phyloP scores from a whole-genome alignment of 2,797 vertebrate genomes.

The Centropyge bicolor region DNA sequence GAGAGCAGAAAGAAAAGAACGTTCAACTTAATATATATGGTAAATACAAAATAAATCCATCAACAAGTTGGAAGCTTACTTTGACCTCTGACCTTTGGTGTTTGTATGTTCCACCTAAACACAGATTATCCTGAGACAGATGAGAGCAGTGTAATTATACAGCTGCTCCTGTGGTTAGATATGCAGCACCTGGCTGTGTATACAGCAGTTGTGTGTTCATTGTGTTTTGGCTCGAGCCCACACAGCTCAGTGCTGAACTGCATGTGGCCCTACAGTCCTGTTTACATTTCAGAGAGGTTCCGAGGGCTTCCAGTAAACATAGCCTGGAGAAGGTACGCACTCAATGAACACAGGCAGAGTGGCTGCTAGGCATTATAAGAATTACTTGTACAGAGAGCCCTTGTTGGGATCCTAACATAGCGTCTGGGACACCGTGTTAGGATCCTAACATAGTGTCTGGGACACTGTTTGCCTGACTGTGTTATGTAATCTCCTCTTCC shows the following conservation, averaged over 20 bases:
- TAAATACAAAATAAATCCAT: constrained; percentile 22
- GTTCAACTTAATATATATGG: background rate
- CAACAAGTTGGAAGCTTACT: constrained; percentile 16
- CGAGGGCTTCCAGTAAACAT: constrained; percentile 72
- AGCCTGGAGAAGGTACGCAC: constrained; percentile 64
- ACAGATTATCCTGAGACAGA: constrained; percentile 48
- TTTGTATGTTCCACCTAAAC: constrained; percentile 63
- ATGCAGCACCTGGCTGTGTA: constrained; percentile 71
- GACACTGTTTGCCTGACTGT: constrained; percentile 51
- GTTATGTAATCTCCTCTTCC: constrained; percentile 69
- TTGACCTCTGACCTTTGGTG: constrained; percentile 64
- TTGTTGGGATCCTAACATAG: constrained; percentile 49
- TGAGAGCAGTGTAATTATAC: constrained; percentile 63
- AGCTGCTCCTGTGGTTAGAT: constrained; percentile 72
- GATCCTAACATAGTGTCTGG: constrained; percentile 38
- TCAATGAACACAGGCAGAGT: constrained; percentile 54
- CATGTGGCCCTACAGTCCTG: constrained; percentile 67
- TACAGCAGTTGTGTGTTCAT: constrained; percentile 54
- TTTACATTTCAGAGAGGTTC: constrained; percentile 80
- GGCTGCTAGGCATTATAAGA: constrained; percentile 59
- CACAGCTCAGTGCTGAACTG: constrained; percentile 63
- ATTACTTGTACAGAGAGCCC: constrained; percentile 43
- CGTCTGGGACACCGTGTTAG: constrained; percentile 44
- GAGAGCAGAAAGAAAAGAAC: background rate
- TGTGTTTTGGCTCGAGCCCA: constrained; percentile 51